Evolutionary conservation across 2,113 vertebrate genomes (phyloP), one percentile per base, ranked within the genome.

Genomic region (Cyanoliseus patagonus): DNA sequence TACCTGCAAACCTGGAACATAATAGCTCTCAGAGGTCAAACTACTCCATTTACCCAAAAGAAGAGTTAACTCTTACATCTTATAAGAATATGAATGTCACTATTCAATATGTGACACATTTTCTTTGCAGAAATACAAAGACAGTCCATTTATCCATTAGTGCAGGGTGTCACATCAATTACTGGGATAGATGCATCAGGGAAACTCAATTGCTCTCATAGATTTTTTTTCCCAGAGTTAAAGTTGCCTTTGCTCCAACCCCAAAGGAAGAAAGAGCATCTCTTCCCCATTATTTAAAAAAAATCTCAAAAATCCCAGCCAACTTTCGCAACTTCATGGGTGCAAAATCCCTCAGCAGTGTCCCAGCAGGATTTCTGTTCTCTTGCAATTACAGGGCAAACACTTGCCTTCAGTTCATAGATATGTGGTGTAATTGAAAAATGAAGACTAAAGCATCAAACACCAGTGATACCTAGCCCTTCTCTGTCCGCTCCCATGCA

Each of bases 61-160:
- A 96, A 95, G 76, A 28, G 85, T 90, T 92, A 94, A 87, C 67
- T 94, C 93, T 88, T 90, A 77, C 53, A 93, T 96, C 90, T 94
- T 92, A 74, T 93, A 92, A 88, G 86, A 96, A 84, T 94, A 94
- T 96, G 92, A 92, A 94, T 95, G 95, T 88, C 95, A 74, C 82
- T 76, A 57, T 83, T 95, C 95, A 93, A 93, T 95, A 96, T 83
- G 68, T 76, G 79, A 96, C 92, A 92, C 79, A 20, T 93, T 94
- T 66, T 82, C 88, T 92, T 82, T 88, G 90, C 83, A 90, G 86
- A 93, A 95, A 69, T 64, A 86, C 92, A 90, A 96, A 94, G 95
- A 78, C 86, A 94, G 92, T 93, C 83, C 25, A 1, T 86, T 96
- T 92, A 94, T 51, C 94, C 94, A 90, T 94, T 96, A 93, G 88